Percentiles rank a stretch among this genome's conserved stretches.
phyloP scores from a whole-genome alignment of 37 sponge, comb jelly and placozoan species.

The Eunapius fragilis region DNA sequence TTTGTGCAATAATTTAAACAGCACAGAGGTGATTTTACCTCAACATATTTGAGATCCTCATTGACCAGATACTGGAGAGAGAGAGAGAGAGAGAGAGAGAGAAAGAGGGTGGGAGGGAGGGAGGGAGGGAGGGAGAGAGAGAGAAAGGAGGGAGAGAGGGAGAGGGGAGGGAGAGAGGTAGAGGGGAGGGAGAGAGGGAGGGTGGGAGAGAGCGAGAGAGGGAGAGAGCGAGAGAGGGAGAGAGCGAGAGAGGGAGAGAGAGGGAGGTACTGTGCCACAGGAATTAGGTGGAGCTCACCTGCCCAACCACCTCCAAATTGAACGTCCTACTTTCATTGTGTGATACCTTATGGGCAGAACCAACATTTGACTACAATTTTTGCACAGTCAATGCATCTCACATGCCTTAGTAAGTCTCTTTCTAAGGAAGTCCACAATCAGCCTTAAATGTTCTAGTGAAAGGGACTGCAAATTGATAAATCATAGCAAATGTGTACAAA shows the following conservation, averaged over 20 bases:
- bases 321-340: slow-evolving; percentile 33
- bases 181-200: no score
- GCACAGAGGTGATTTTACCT: slow-evolving; percentile 44
- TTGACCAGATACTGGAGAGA: slow-evolving; percentile 47
- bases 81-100: not conserved
- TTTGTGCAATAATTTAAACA: no score
- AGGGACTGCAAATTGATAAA: slow-evolving; percentile 16
- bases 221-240: no score
- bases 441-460: slow-evolving; percentile 37
- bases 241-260: not conserved
- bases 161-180: no score
- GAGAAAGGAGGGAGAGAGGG: no score
- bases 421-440: slow-evolving; percentile 68
- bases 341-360: not conserved
- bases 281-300: slow-evolving; percentile 23
- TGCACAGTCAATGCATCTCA: not conserved
- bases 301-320: slow-evolving; percentile 81
- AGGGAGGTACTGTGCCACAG: not conserved
- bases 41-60: slow-evolving; percentile 46
- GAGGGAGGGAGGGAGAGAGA: no score
- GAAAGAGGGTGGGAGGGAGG: not conserved
- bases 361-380: no score
- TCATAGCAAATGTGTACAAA: slow-evolving; percentile 15
- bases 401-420: slow-evolving; percentile 61
- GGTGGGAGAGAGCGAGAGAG: no score